Percentiles rank a stretch among this genome's conserved stretches.
Evolutionary conservation across 1,140 invertebrate genomes (phyloP).

Genomic region (Bombus terrestris): DNA sequence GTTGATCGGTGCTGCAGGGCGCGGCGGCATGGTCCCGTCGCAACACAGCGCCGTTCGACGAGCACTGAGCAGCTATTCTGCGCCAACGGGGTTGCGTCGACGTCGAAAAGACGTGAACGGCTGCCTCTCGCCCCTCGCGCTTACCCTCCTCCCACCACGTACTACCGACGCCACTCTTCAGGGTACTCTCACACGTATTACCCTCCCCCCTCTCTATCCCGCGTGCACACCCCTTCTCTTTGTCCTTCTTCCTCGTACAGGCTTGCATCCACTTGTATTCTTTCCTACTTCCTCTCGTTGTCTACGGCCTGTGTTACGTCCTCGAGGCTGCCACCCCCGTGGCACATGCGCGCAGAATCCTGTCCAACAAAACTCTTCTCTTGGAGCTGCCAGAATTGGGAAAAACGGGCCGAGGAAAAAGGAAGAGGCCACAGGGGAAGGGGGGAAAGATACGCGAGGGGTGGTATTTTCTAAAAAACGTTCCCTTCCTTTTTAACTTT

Average conservation of each 20-base stretch:
- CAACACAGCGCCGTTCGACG: slow-evolving; percentile 80
- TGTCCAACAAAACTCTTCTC: slow-evolving; percentile 24
- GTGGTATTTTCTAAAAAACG: slow-evolving; percentile 57
- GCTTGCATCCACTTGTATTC: slow-evolving; percentile 12
- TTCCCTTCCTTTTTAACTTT: neutral
- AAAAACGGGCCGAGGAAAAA: slow-evolving; percentile 58
- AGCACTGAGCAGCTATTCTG: slow-evolving; percentile 78
- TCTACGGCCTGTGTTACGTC: slow-evolving; percentile 34
- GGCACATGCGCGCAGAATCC: slow-evolving; percentile 43
- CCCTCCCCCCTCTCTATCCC: slow-evolving; percentile 23
- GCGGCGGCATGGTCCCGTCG: slow-evolving; percentile 81
- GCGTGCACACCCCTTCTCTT: slow-evolving; percentile 2
- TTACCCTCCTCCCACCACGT: slow-evolving; percentile 32
- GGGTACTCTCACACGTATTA: slow-evolving; percentile 60
- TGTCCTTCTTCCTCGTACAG: slow-evolving; percentile 34
- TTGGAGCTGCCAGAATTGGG: slow-evolving; percentile 40
- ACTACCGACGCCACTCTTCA: slow-evolving; percentile 52
- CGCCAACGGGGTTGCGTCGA: slow-evolving; percentile 78
- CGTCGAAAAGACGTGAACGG: slow-evolving; percentile 77
- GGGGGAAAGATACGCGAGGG: slow-evolving; percentile 9
- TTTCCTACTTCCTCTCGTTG: slow-evolving; percentile 35
- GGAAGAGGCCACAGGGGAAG: slow-evolving; percentile 24
- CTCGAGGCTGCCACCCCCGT: slow-evolving; percentile 43
- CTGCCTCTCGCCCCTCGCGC: slow-evolving; percentile 16
- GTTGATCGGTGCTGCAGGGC: slow-evolving; percentile 76